These are phyloP conservation scores for Cyprinella venusta DNA, from an alignment of 2,797 vertebrate species.

Conservation along the genomic window DNA sequence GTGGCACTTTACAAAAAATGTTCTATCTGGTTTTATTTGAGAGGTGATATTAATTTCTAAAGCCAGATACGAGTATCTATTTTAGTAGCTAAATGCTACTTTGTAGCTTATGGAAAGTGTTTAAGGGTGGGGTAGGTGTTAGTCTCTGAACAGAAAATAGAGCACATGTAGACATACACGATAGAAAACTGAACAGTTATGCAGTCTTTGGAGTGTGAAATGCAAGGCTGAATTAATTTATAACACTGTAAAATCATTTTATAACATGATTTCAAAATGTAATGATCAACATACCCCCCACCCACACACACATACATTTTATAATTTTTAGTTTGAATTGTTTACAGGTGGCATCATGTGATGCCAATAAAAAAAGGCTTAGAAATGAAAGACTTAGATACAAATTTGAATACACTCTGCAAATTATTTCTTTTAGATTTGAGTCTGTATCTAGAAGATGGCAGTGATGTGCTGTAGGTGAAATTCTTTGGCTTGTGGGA, in stretches of 20 bases:
- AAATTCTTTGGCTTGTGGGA: slow-evolving; percentile 36
- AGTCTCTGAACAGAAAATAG: not conserved
- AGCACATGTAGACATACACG: not conserved
- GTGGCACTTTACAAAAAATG: not conserved
- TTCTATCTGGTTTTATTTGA: not conserved
- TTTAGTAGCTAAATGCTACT: not conserved
- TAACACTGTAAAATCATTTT: not conserved
- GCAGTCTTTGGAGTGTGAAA: not conserved
- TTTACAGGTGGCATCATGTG: not conserved
- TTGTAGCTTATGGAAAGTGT: no score
- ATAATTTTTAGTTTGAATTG: not conserved
- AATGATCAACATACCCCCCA: no score
- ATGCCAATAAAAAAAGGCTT: not conserved
- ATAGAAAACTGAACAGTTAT: not conserved
- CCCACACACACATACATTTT: no score
- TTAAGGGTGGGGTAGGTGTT: slow-evolving; percentile 40
- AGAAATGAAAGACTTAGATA: no score
- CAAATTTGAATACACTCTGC: not conserved
- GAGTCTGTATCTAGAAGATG: slow-evolving; percentile 10
- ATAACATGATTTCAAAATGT: not conserved
- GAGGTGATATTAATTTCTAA: not conserved
- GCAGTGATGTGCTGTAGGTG: not conserved
- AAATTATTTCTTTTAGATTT: not conserved
- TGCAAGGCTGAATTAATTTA: not conserved
- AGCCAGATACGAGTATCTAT: not conserved